A percentile compares a stretch with the other conserved stretches of the same genome.
phyloP scores from a whole-genome alignment of 1,140 invertebrate genomes.

The Meloidogyne hapla region DNA sequence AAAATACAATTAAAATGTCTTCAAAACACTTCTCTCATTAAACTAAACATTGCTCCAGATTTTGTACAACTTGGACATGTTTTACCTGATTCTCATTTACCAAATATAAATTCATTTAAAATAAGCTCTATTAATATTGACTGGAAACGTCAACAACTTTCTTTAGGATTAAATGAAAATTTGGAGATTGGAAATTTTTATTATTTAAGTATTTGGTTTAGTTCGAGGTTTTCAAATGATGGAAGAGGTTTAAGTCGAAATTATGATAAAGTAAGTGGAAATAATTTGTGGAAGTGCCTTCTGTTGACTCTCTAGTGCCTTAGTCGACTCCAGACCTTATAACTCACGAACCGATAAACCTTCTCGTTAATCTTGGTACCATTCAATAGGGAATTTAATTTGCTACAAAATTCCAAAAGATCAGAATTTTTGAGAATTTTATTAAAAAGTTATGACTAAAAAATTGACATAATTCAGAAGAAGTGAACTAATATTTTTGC shows the following conservation, averaged over 20 bases:
- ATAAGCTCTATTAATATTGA: background rate
- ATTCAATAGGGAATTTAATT: background rate
- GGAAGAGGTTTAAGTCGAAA: background rate
- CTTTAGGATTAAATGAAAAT: background rate
- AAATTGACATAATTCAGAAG: too few species aligned
- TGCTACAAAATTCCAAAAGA: background rate
- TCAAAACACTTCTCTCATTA: background rate
- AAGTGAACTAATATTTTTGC: too few species aligned
- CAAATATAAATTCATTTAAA: background rate
- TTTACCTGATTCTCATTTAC: background rate
- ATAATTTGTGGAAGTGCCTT: background rate
- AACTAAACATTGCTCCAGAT: background rate
- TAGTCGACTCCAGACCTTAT: background rate
- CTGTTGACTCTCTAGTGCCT: too few species aligned
- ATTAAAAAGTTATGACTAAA: slow-evolving; percentile 25
- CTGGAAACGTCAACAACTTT: background rate
- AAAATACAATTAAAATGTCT: slow-evolving; percentile 9
- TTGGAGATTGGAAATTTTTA: background rate
- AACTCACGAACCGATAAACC: background rate
- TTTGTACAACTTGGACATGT: background rate
- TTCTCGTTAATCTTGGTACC: background rate
- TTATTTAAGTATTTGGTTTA: slow-evolving; percentile 1
- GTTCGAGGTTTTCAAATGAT: background rate
- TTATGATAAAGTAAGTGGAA: background rate
- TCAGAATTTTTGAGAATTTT: background rate